phyloP scores from a whole-genome alignment of 2,113 vertebrate genomes.

The Speoplatyrhinus poulsoni region DNA sequence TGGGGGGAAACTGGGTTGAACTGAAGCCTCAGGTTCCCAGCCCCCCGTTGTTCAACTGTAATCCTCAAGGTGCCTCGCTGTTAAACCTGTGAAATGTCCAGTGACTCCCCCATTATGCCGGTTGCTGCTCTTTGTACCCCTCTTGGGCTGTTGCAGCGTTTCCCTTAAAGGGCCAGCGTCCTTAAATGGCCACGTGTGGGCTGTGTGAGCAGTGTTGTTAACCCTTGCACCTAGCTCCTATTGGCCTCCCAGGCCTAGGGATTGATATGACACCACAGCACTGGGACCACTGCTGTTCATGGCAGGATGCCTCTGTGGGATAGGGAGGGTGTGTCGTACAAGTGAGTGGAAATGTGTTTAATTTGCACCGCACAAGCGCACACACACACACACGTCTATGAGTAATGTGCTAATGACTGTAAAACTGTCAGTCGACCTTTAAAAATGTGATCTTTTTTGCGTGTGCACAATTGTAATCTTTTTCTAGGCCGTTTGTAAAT shows the following conservation, averaged over 20 bases:
- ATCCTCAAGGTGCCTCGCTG: background rate
- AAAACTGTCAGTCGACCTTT: conserved; percentile 1
- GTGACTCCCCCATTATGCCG: conserved; percentile 2
- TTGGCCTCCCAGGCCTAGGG: conserved; percentile 21
- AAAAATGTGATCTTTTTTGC: background rate
- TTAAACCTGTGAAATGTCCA: conserved; percentile 11
- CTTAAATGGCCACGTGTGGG: conserved; percentile 4
- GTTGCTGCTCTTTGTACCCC: conserved; percentile 17
- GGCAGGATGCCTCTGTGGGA: background rate
- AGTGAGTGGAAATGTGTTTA: background rate
- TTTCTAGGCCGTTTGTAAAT: conserved; percentile 28
- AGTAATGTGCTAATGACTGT: conserved; percentile 1
- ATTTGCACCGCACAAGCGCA: background rate
- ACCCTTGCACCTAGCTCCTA: conserved; percentile 20
- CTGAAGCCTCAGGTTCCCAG: background rate
- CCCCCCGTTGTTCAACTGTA: background rate
- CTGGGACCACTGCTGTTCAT: background rate
- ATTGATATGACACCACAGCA: conserved; percentile 27
- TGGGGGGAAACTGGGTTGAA: background rate
- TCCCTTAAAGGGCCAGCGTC: background rate
- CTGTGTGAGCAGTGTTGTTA: conserved; percentile 13
- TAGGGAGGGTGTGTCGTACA: background rate
- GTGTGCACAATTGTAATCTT: conserved; percentile 8
- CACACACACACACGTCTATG: background rate
- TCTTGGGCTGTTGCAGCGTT: conserved; percentile 16